Evolutionary conservation across 2,797 vertebrate species (phyloP), one percentile per base, ranked within the genome.

Genomic region (Notolepis coatsorum): DNA sequence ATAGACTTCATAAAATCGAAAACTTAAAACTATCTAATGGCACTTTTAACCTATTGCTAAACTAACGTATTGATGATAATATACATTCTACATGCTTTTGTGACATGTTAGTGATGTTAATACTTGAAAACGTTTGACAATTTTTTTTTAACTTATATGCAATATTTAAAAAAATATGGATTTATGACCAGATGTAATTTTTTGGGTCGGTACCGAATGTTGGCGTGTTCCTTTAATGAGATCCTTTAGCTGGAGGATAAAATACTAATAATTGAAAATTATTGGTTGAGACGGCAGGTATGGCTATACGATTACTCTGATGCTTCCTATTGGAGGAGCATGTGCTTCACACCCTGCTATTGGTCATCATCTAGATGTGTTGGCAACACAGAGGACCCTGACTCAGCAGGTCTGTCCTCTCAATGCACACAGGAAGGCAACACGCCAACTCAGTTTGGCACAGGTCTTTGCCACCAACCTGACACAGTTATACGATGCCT

Each of bases 331-430:
- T 42, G 24, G 38, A 30, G 18, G 38, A 20, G 7, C 5, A 24
- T 12, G 23, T 27, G 50, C 31, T 23, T 17, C 15, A 18, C 18
- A 15, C n/a, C n/a, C 50, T 21, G 38, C 53, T 55, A 57, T 33
- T 45, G 55, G 46, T 57, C 43, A 57, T 57, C 43, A 24, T 46
- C 23, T n/a, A 6, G 28, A 13, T 45, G 9, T 45, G 42, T 10
- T 45, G 5, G 24, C 28, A n/a, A 38, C 5, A 23, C 18, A 37
- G 20, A 23, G 49, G n/a, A 25, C 31, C 39, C 42, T 57, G 41
- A 57, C 28, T 57, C 13, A 41, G 55, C 41, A 15, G 41, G 33
- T 46, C 24, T 35, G 17, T 35, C 15, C 55, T 43, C 28, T 45
- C 38, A 56, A 13, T 43, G 53, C 17, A 15, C 17, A 15, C 53